These are phyloP conservation scores for Cheilosia grossa DNA, from an alignment of 2,888 invertebrate species.

Conservation along the genomic window DNA sequence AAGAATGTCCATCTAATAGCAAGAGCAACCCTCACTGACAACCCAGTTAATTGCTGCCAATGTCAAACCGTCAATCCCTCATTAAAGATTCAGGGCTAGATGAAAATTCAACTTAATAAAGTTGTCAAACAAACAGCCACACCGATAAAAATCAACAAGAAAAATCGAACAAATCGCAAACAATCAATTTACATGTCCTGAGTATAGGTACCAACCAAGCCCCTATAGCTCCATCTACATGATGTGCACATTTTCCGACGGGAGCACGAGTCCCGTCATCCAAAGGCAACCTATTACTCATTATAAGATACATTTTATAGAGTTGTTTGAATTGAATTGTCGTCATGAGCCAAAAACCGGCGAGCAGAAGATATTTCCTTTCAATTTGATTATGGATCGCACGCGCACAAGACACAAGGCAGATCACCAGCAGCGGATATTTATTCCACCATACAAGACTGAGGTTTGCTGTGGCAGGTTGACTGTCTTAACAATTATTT, in stretches of 20 bases:
- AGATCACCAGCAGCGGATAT: slow-evolving; percentile 41
- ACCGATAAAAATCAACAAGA: slow-evolving; percentile 29
- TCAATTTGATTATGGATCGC: slow-evolving; percentile 72
- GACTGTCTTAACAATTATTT: slow-evolving; percentile 75
- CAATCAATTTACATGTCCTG: slow-evolving; percentile 65
- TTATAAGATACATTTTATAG: slow-evolving; percentile 73
- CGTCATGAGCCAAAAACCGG: slow-evolving; percentile 32
- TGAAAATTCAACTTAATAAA: slow-evolving; percentile 22
- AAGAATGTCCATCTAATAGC: too few species aligned
- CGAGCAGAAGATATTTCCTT: slow-evolving; percentile 43
- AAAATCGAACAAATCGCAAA: slow-evolving; percentile 38
- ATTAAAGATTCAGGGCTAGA: too few species aligned
- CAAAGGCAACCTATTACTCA: slow-evolving; percentile 71
- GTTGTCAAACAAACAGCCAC: slow-evolving; percentile 40
- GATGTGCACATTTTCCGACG: slow-evolving; percentile 31
- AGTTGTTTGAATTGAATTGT: slow-evolving; percentile 74
- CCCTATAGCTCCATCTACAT: slow-evolving; percentile 49
- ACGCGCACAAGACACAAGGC: slow-evolving; percentile 41
- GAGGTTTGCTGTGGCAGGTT: slow-evolving; percentile 70
- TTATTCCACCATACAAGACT: slow-evolving; percentile 46
- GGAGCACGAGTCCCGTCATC: slow-evolving; percentile 58
- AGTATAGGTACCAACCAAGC: neutral
- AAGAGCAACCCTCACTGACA: too few species aligned
- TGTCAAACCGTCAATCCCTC: too few species aligned
- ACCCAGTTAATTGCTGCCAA: too few species aligned